A percentile compares a stretch with the other conserved stretches of the same genome.
Evolutionary conservation across 2,113 vertebrate species (phyloP).

Genomic region (Uropsilus gracilis): DNA sequence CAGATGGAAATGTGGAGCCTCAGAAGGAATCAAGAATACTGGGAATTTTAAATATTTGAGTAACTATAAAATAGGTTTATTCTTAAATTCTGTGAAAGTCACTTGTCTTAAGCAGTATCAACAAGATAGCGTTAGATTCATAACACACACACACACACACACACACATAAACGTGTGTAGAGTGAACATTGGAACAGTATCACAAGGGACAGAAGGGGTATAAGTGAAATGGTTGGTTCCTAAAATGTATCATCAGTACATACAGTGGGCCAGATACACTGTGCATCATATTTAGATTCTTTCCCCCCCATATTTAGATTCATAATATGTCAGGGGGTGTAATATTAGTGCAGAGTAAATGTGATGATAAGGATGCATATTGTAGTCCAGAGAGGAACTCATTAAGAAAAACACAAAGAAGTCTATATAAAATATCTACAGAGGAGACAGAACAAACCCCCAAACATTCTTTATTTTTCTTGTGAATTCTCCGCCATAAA

Average conservation of each 20-base stretch:
- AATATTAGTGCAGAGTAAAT: constrained; percentile 2
- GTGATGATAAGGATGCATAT: not conserved
- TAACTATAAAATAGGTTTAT: constrained; percentile 26
- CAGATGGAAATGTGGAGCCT: not conserved
- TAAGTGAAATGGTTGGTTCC: not conserved
- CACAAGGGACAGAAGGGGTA: not conserved
- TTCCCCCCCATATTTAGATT: not conserved
- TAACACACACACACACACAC: not conserved
- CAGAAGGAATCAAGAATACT: not conserved
- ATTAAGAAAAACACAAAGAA: not conserved
- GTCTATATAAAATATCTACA: not conserved
- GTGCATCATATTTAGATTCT: not conserved
- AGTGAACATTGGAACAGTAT: not conserved
- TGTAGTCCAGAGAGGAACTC: not conserved
- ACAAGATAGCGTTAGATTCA: not conserved
- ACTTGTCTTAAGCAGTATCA: not conserved
- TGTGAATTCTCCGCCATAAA: not conserved
- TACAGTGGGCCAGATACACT: not conserved
- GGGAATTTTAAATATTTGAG: not conserved
- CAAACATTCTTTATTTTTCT: not conserved
- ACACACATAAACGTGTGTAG: not conserved
- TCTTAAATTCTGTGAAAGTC: not conserved
- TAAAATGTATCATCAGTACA: not conserved
- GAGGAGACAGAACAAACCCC: not conserved
- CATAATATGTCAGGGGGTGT: not conserved